Percentiles rank a stretch among this genome's conserved stretches.
Evolutionary conservation across 2,797 vertebrate genomes (phyloP).

Genomic region (Eptatretus atami): DNA sequence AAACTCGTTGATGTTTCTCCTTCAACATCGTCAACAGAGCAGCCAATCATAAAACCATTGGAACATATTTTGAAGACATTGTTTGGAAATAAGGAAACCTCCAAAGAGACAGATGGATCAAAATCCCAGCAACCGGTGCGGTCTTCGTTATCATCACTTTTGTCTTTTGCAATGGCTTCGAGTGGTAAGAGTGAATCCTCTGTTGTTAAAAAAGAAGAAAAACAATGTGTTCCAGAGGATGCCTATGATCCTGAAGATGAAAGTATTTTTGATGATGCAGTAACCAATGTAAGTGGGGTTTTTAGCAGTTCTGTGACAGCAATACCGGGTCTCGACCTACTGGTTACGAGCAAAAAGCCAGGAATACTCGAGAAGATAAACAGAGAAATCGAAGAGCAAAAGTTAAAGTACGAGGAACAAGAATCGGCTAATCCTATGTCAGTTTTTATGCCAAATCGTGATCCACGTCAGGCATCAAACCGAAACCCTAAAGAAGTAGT

Average conservation of each 20-base stretch:
- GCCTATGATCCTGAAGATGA: constrained; percentile 5
- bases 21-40: constrained; percentile 1
- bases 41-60: constrained; percentile 2
- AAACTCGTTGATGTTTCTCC: not conserved
- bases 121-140: not conserved
- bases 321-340: not conserved
- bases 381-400: not conserved
- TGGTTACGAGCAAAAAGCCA: too few relatives aligned
- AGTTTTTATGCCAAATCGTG: not conserved
- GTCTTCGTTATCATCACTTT: not conserved
- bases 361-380: not conserved
- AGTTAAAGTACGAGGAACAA: not conserved
- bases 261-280: constrained; percentile 4
- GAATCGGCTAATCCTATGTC: not conserved
- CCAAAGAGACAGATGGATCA: not conserved
- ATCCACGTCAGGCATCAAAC: constrained; percentile 4
- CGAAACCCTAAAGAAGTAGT: not conserved
- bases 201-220: constrained; percentile 5
- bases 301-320: not conserved
- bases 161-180: not conserved
- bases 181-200: not conserved
- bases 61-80: constrained; percentile 1
- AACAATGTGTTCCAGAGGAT: constrained; percentile 2
- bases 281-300: not conserved
- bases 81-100: constrained; percentile 4